Base-by-base conservation (phyloP, 2,113 vertebrate genomes). In the Labeo catla region DNA sequence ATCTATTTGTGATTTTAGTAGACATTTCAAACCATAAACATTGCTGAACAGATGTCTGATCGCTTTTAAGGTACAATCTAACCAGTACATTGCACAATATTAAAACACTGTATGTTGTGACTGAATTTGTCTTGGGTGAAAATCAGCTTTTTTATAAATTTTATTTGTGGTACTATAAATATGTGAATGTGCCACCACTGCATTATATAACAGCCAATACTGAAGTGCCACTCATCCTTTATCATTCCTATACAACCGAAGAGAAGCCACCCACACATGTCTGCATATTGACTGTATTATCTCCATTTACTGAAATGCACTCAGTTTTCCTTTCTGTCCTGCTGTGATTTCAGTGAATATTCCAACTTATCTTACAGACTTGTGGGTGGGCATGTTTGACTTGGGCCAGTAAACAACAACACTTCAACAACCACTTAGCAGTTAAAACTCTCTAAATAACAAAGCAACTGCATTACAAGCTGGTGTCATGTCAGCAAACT, bases 51-150 rank as follows among this genome's bases (percentile, higher is more conserved):
- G 3, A 63, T 21, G 2, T 39, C n/a, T 39, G 5, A 12, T 59
- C 9, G 52, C 8, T 21, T 79, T 23, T 6, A 45, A 61, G n/a
- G 8, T 45, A 61, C 9, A 43, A n/a, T 79, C 9, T 79, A 34
- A 59, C 19, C 5, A 61, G 16, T 79, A 79, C 54, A 49, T 47
- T 80, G n/a, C 39, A 81, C 78, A 81, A 63, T 81, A 81, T 16
- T 63, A 81, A 81, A 81, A 45, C 6, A 16, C 19, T 79, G 11
- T 57, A 59, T 1, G n/a, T 65, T 15, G 39, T 23, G 7, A 65
- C 10, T 49, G 59, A 65, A 34, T 81, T 19, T 66, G 59, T 49
- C 59, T 43, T 81, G 43, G 65, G 59, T 81, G 12, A 65, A 34
- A 65, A 76, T 28, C 11, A 4, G 21, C 21, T 12, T 10, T 74